Evolutionary conservation across 2,113 vertebrate genomes (phyloP), one percentile per base, ranked within the genome.

Genomic region (Neomonachus schauinslandi): DNA sequence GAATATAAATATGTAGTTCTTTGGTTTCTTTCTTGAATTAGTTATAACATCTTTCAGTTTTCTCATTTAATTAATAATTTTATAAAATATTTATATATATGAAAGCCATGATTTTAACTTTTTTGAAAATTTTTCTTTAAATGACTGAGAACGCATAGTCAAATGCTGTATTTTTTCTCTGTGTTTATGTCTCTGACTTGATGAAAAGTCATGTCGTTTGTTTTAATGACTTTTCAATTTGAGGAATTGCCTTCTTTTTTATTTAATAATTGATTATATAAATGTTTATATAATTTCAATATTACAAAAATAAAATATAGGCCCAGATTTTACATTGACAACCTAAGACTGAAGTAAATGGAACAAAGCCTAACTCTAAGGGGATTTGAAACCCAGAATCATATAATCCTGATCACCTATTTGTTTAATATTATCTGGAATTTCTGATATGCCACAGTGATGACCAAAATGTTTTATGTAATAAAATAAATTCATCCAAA

Each of bases 1-100:
- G 24, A 89, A 49, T 67, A 49, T 26, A 89, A 74, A 59, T 39
- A 33, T 49, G 28, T 88, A 18, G 33, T 39, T 69, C 31, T 89
- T 74, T 76, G 36, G 36, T 26, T 76, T 93, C 13, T 72, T 18
- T 9, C 89, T 83, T 67, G 4, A 89, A 22, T 76, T 28, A 33
- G 3, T 67, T 65, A 7, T 92, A 83, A 18, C 3, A 36, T 76
- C 15, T 76, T 83, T 79, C 33, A 69, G 24, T 16, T 59, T 5
- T 77, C 12, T 85, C 57, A 83, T 69, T 69, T 84, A 67, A 67
- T 71, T 39, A 59, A n/a, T 77, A 53, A 36, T 12, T 59, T 92
- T 24, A 14, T 72, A 69, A 71, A 80, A 59, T 39, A 6, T 15
- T 46, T 31, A 5, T 82, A 57, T n/a, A 4, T 61, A 49, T 79